Evolutionary conservation across 2,113 vertebrate genomes (phyloP), one percentile per base, ranked within the genome.

Genomic region (Proteles cristata): DNA sequence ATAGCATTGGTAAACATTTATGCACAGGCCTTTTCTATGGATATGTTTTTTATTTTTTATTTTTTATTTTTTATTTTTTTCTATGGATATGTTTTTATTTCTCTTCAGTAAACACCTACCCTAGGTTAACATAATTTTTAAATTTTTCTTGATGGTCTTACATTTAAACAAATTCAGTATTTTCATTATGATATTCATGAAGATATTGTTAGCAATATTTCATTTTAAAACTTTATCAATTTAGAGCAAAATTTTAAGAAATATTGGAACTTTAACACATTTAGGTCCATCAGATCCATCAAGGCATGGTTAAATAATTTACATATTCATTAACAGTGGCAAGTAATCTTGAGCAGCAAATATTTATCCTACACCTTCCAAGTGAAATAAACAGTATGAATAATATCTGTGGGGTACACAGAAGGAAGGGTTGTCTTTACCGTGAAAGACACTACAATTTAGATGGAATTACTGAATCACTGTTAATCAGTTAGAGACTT

Each of bases 241-340:
- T 77, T 80, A 69, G 58, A 90, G 21, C 7, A 90, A 93, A 82
- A 76, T 81, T 73, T 53, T 68, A 96, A 93, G 39, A 58, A 58
- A 50, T 61, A 31, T 28, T 90, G 58, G n/a, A 58, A 55, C 8
- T 55, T 55, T 65, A 53, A 11, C 69, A 82, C 2, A 87, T 33
- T 87, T 87, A 73, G 9, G 5, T 82, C 48, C 16, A 23, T 63
- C 39, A 50, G 15, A 4, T 82, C 68, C 43, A 53, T 53, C 39
- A 39, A 79, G 26, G 9, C n/a, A 90, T 43, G 79, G 19, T 63
- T 69, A 76, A 68, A 26, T 69, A 55, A 85, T 61, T 79, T 45
- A n/a, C 11, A 45, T 85, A 53, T 28, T n/a, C 69, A 79, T 45
- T 53, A 90, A 15, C 31, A 79, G 14, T 53, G 26, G 7, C 85